These are phyloP conservation scores for Brachymystax lenok DNA, from an alignment of 2,797 vertebrate species.

Conservation along the genomic window DNA sequence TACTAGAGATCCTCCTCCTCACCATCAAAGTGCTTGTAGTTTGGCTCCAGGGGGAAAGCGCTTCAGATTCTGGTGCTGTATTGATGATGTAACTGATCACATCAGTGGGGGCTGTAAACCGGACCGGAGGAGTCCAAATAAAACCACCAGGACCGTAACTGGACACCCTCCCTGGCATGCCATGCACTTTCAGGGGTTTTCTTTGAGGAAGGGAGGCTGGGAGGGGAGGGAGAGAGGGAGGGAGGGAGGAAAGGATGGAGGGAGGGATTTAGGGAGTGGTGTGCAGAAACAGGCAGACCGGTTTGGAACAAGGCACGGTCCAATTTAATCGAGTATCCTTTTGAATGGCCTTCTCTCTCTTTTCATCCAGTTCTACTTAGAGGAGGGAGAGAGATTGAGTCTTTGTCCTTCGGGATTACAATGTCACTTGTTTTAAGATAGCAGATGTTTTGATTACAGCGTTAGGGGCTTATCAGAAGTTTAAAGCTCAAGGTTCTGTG, in stretches of 20 bases:
- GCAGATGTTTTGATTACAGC: slow-evolving; percentile 81
- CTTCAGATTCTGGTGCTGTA: slow-evolving; percentile 53
- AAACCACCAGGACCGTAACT: slow-evolving; percentile 77
- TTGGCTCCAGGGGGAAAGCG: slow-evolving; percentile 67
- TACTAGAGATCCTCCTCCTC: slow-evolving; percentile 76
- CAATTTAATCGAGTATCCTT: slow-evolving; percentile 79
- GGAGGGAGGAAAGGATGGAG: slow-evolving; percentile 43
- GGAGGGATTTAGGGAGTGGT: slow-evolving; percentile 64
- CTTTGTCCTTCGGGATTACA: slow-evolving; percentile 83
- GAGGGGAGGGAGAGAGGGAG: slow-evolving; percentile 69
- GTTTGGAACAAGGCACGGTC: slow-evolving; percentile 74
- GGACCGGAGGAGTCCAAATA: slow-evolving; percentile 67
- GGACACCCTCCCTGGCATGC: slow-evolving; percentile 74
- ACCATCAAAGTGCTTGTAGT: slow-evolving; percentile 77
- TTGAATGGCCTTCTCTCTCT: slow-evolving; percentile 76
- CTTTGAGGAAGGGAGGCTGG: slow-evolving; percentile 58
- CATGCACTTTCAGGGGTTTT: slow-evolving; percentile 67
- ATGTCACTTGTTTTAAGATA: slow-evolving; percentile 85
- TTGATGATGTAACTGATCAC: slow-evolving; percentile 83
- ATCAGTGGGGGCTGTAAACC: slow-evolving; percentile 77
- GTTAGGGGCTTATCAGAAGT: slow-evolving; percentile 78
- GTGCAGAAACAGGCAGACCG: slow-evolving; percentile 74
- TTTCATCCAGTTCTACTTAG: slow-evolving; percentile 69
- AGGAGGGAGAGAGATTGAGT: slow-evolving; percentile 71
- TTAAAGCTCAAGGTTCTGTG: slow-evolving; percentile 75